Conservation (phyloP, 1,140 invertebrate genomes). For the Rhopalosiphum padi region DNA sequence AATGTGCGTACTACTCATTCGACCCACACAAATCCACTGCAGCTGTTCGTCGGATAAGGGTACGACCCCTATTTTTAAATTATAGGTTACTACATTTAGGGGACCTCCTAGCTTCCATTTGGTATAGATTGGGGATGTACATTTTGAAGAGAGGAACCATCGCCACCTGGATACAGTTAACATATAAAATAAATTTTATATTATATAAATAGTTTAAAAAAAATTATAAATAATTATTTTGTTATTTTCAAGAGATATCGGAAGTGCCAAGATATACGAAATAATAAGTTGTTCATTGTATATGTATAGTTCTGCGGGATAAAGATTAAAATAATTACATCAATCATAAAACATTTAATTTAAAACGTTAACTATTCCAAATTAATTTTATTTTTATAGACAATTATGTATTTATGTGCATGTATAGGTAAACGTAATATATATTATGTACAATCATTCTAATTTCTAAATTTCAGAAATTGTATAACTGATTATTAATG, state of each 20-base stretch:
- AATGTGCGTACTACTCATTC: neutral
- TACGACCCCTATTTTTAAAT: neutral
- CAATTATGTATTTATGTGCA: neutral
- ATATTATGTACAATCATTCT: neutral
- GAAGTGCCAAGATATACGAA: neutral
- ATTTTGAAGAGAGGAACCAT: neutral
- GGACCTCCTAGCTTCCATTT: neutral
- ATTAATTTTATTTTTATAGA: neutral
- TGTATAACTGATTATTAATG: neutral
- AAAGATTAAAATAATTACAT: neutral
- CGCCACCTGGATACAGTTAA: neutral
- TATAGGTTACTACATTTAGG: neutral
- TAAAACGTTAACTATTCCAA: neutral
- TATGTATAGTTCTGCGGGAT: neutral
- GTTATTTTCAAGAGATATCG: neutral
- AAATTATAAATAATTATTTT: neutral
- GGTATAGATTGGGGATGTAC: neutral
- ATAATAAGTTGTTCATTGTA: neutral
- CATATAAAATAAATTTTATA: neutral
- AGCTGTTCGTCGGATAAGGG: neutral
- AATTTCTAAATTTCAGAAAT: neutral
- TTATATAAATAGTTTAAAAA: neutral
- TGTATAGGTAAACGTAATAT: neutral
- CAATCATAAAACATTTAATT: neutral
- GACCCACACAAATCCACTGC: neutral